Evolutionary conservation across 2,113 vertebrate species (phyloP).

Genomic region (Pica pica): DNA sequence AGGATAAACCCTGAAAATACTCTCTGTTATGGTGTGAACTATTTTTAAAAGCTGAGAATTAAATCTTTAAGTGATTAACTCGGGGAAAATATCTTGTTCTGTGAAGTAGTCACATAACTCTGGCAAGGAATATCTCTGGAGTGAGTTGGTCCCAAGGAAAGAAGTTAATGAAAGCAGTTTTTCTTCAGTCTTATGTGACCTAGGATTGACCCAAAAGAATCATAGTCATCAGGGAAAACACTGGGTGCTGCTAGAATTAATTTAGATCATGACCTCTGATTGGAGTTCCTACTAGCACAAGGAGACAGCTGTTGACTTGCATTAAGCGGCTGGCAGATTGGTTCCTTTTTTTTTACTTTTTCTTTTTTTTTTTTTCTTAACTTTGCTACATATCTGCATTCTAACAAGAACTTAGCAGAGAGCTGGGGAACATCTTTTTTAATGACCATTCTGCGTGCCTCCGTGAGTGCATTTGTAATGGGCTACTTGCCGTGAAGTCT

Average conservation of each 20-base stretch:
- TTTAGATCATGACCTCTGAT: constrained; percentile 23
- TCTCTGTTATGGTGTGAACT: constrained; percentile 25
- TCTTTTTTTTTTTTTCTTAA: neutral
- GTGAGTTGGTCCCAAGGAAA: neutral
- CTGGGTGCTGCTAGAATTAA: constrained; percentile 40
- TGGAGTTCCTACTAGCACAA: constrained; percentile 21
- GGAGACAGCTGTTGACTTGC: constrained; percentile 31
- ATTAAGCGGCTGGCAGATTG: constrained; percentile 4
- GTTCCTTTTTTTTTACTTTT: neutral
- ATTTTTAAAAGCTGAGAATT: constrained; percentile 58
- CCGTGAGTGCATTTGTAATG: neutral
- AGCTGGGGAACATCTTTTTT: neutral
- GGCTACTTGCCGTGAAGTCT: neutral
- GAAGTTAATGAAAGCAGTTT: constrained; percentile 1
- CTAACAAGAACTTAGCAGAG: neutral
- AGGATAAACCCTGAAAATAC: constrained; percentile 57
- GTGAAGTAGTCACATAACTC: neutral
- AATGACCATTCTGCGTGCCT: neutral
- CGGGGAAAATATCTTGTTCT: neutral
- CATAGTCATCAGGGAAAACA: neutral
- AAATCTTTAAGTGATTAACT: constrained; percentile 45
- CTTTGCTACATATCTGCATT: neutral
- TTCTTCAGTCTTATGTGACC: constrained; percentile 21
- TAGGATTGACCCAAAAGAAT: constrained; percentile 27
- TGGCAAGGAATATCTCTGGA: neutral